A percentile compares a stretch with the other conserved stretches of the same genome.
phyloP scores from a whole-genome alignment of 2,113 vertebrate species.

The Lepisosteus oculatus region DNA sequence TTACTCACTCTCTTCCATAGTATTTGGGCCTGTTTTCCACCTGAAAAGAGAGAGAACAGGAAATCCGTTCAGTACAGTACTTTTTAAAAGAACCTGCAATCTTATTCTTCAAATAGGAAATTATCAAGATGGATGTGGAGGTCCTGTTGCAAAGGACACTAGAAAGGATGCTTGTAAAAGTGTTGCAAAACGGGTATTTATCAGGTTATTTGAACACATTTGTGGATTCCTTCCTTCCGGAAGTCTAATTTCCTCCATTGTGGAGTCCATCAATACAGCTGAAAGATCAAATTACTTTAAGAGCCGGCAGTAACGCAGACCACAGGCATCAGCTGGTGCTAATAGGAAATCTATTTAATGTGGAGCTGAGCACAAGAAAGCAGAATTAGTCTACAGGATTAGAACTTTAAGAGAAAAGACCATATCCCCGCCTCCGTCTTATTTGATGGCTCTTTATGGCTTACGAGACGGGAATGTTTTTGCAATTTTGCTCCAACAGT shows the following conservation, averaged over 20 bases:
- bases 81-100: too few relatives aligned
- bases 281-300: neutral
- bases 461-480: too few relatives aligned
- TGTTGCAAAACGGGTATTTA: neutral
- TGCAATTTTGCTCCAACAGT: too few relatives aligned
- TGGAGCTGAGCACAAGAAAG: neutral
- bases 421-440: neutral
- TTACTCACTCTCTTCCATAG: slow-evolving; percentile 97
- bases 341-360: slow-evolving; percentile 3
- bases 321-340: neutral
- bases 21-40: slow-evolving; percentile 96
- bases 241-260: neutral
- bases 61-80: neutral
- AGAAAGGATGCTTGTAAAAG: neutral
- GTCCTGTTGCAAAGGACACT: neutral
- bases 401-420: neutral
- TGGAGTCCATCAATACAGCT: neutral
- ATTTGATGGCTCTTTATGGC: too few relatives aligned
- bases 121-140: neutral
- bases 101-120: too few relatives aligned
- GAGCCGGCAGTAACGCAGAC: neutral
- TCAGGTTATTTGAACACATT: neutral
- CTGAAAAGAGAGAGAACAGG: slow-evolving; percentile 58
- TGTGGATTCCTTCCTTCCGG: neutral
- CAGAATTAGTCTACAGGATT: neutral